Base-by-base conservation (phyloP, 2,797 vertebrate genomes). In the Lophius americanus region DNA sequence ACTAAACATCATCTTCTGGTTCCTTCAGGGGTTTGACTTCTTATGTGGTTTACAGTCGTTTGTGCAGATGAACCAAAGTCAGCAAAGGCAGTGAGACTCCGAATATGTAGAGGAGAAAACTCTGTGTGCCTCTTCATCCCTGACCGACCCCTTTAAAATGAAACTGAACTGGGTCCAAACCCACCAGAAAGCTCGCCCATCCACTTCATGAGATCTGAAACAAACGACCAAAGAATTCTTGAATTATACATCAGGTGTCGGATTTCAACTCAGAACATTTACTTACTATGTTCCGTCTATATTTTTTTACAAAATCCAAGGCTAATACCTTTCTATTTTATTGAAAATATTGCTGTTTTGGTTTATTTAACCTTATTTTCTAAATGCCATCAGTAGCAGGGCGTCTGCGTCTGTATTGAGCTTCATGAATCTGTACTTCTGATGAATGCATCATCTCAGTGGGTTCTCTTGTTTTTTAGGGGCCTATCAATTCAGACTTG, bases 161-260 rank as follows among this genome's bases (percentile, higher is more conserved):
- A 41, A 69, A 1, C 38, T 13, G 43, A 4, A 57, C 56, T 62
- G 58, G 46, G 39, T 56, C 52, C 68, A 50, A 68, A 49, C 23
- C 32, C 46, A 39, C 61, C 51, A 57, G 56, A 70, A 60, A 41
- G 46, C 38, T 56, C 38, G 9, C 13, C 37, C 41, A 54, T 64
- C 8, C 11, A 51, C 14, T 65, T 70, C 43, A 68, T 49, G 37
- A 69, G 37, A 58, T 56, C 51, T 55, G 47, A 72, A 4, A 60
- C 38, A 55, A 5, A 44, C 38, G 44, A 23, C 33, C 23, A 51
- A 59, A 56, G 53, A 50, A 51, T 4, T 2, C 10, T 59, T 80
- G 44, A 72, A 81, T 79, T 62, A 64, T 47, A 68, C 14, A 81
- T 73, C 43, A 71, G 48, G 37, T 38, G 62, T 7, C 48, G 47